A percentile compares a stretch with the other conserved stretches of the same genome.
Evolutionary conservation across 1,140 invertebrate genomes (phyloP).

Genomic region (Hypsibius dujardini): DNA sequence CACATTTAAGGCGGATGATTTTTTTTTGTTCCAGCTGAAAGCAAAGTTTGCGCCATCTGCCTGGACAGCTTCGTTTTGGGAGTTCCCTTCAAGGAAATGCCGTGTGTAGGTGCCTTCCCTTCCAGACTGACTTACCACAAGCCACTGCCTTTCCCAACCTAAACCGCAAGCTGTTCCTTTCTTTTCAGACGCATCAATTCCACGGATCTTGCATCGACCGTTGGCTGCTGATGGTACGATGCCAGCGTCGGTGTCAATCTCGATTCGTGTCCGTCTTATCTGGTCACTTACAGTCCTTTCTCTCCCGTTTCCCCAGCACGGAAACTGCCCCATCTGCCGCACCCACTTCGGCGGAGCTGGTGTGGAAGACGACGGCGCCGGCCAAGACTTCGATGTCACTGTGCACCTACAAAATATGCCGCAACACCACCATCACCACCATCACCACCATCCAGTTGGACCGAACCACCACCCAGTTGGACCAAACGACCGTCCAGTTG

Average conservation of each 20-base stretch:
- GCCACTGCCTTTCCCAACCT: background rate
- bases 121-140: background rate
- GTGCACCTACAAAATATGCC: no score
- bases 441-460: no score
- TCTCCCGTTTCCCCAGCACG: background rate
- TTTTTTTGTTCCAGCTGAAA: background rate
- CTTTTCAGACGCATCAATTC: constrained; percentile 1
- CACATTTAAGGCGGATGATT: no score
- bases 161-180: no score
- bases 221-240: background rate
- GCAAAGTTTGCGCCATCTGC: background rate
- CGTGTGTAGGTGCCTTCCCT: background rate
- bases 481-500: no score
- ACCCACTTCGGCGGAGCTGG: no score
- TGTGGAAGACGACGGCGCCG: no score
- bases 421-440: no score
- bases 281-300: background rate
- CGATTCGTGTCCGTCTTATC: background rate
- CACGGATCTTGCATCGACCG: constrained; percentile 4
- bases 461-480: no score
- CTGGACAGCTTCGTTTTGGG: background rate
- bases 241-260: no score
- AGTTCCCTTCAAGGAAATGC: background rate
- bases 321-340: constrained; percentile 4
- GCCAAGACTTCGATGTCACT: no score